Base-by-base conservation (phyloP, 1,140 invertebrate species). In the Caligus rogercresseyi region DNA sequence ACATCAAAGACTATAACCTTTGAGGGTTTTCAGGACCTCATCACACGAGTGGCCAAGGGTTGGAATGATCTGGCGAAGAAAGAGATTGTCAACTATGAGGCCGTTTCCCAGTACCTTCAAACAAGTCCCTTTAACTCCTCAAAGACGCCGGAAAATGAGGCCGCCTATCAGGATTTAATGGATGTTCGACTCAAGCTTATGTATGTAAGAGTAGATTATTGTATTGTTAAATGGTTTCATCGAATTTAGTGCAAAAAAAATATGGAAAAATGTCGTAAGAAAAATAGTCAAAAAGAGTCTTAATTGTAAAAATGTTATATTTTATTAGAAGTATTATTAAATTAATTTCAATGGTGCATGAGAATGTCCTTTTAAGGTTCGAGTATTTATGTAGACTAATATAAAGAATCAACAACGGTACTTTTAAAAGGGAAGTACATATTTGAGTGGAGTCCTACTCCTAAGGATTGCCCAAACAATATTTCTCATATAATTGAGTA, bases 21-120 rank as follows among this genome's bases (percentile, higher is more conserved):
- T 63, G 61, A 63, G 19, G 61, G 61, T 3, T 63, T 63, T 54
- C 43, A 54, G 55, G 61, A 63, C 21, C 24, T 63, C 18, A 63
- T 63, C 7, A 4, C 13, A 3, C 13, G 61, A n/a, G 43, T 63
- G 7, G 61, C 61, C n/a, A 2, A 4, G 25, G 16, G 13, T 7
- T 63, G 61, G 61, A 21, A 15, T 16, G 16, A 55, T 16, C 3
- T 13, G 25, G 61, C 61, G 13, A 63, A 63, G 55, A 52, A 19
- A 16, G 52, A 63, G 23, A 55, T 63, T 4, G n/a, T 52, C 7
- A 53, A 63, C 11, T 58, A 56, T 51, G 61, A 63, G 19, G 13
- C 14, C 7, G 23, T 63, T 7, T 11, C 13, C 4, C 20, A 55
- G 14, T 63, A 63, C 19, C 52, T 63, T 4, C n/a, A 31, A 18